Percentiles rank a stretch among this genome's conserved stretches.
Conservation (phyloP, 2,888 invertebrate genomes). For the Embidobia sp. region DNA sequence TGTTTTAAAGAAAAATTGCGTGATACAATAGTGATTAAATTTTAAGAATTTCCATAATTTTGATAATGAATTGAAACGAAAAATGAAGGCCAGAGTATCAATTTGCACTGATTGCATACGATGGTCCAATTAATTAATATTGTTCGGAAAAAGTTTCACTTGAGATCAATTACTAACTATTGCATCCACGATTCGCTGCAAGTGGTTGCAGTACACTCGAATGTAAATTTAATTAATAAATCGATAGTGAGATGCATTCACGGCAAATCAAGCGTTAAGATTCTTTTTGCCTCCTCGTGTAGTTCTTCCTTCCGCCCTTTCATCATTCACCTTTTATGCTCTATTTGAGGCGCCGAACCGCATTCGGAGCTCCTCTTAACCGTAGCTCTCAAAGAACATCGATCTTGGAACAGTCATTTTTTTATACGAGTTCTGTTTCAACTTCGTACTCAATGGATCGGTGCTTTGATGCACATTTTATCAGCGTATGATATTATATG, state of each 20-base stretch:
- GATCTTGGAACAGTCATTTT: conserved; percentile 60
- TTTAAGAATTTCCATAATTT: too few species aligned
- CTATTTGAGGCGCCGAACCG: conserved; percentile 63
- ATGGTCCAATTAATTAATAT: too few species aligned
- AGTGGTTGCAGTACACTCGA: neutral
- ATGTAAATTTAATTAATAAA: conserved; percentile 54
- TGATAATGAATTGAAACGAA: too few species aligned
- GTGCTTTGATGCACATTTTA: conserved; percentile 32
- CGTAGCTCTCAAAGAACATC: conserved; percentile 66
- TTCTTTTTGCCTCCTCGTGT: conserved; percentile 40
- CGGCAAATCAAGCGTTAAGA: conserved; percentile 67
- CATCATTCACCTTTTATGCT: conserved; percentile 64
- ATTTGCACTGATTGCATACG: too few species aligned
- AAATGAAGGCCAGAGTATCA: too few species aligned
- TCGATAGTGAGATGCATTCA: conserved; percentile 63
- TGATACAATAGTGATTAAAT: too few species aligned
- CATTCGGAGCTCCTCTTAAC: conserved; percentile 48
- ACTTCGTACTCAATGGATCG: conserved; percentile 31
- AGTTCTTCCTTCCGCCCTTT: conserved; percentile 52
- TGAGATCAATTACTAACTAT: neutral
- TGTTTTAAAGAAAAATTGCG: too few species aligned
- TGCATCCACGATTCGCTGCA: neutral
- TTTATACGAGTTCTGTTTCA: conserved; percentile 27
- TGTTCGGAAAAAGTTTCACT: neutral
- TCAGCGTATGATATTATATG: conserved; percentile 33